Evolutionary conservation across 2,888 invertebrate genomes (phyloP).

Genomic region (Diarsia mendica): DNA sequence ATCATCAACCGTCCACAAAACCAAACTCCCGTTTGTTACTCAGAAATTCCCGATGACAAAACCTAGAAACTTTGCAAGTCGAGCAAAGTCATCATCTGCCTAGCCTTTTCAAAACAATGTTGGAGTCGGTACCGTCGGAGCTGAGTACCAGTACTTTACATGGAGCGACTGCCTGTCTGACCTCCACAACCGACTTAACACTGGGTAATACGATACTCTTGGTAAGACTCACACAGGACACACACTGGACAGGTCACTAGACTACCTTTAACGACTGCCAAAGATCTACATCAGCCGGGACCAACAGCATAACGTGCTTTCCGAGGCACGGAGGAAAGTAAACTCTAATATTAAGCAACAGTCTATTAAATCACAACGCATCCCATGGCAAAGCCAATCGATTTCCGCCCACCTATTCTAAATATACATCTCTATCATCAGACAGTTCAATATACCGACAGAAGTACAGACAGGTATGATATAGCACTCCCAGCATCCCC

Average conservation of each 20-base stretch:
- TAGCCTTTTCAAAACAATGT: too few species aligned
- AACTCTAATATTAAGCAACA: background rate
- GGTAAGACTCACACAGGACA: too few species aligned
- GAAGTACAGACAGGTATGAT: background rate
- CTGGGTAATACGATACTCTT: too few species aligned
- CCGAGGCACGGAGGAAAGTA: background rate
- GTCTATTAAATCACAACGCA: background rate
- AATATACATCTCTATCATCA: background rate
- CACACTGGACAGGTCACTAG: too few species aligned
- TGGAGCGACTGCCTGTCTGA: too few species aligned
- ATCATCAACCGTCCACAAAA: background rate
- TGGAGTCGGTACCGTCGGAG: too few species aligned
- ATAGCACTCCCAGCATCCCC: slow-evolving; percentile 16
- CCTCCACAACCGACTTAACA: too few species aligned
- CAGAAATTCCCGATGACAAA: background rate
- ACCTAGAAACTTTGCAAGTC: background rate
- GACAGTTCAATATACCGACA: slow-evolving; percentile 38
- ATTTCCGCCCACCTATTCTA: background rate
- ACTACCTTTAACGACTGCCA: too few species aligned
- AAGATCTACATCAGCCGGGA: too few species aligned
- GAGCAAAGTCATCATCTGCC: background rate
- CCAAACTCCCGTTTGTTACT: background rate
- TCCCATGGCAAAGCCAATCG: background rate
- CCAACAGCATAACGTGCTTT: too few species aligned
- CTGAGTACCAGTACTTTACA: too few species aligned